Base-by-base conservation (phyloP, 2,113 vertebrate species). In the Cavia aperea region DNA sequence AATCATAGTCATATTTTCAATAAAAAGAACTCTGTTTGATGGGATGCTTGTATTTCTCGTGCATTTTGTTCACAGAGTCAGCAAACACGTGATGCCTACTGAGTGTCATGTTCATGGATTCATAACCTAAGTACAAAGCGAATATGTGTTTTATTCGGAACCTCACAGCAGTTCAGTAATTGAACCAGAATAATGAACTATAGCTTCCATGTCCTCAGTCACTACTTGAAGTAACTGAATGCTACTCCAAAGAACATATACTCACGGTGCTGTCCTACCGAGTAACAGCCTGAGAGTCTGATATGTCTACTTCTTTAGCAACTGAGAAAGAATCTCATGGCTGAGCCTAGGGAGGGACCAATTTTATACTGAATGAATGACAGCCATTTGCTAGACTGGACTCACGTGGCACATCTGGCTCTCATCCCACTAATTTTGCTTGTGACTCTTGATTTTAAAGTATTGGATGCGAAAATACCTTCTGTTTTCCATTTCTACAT, bases 391-490 rank as follows among this genome's bases (percentile, higher is more conserved):
- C 60, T 91, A 85, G 82, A 81, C 89, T 33, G 29, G 46, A 91
- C 73, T 95, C 65, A 85, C 31, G 84, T 33, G 24, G 79, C 77
- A 68, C 79, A 68, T 70, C 93, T 91, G 84, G 81, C 39, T 66
- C 21, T 63, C 75, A 16, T 81, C 81, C 51, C 79, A 73, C 62
- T 95, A 87, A 89, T 89, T 94, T 73, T 91, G 19, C 73, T 66
- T 85, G 89, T 81, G 60, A 72, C 70, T 77, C 33, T 93, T 60
- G 73, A 86, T 92, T 96, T 88, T 68, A 62, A 92, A 93, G 56
- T 93, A 36, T 86, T 86, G 60, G 46, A 85, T 92, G 81, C 89
- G 94, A 73, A 88, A 96, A 88, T 26, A 91, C 90, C 86, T 77
- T 91, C 88, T 43, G 43, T 46, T 86, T 95, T 86, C 51, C 5